Evolutionary conservation across 2,888 invertebrate genomes (phyloP).

Genomic region (Acleris laterana): DNA sequence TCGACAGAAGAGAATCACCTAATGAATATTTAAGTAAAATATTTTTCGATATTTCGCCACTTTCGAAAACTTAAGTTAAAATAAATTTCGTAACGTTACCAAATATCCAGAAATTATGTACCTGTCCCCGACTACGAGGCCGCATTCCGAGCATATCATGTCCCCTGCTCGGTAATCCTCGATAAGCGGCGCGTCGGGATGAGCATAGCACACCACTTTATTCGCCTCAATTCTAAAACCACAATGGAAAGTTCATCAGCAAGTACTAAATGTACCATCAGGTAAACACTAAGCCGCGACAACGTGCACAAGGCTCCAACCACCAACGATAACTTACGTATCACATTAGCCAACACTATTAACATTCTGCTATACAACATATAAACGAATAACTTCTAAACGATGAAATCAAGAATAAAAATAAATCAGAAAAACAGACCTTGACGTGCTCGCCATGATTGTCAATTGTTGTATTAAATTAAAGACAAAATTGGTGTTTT

Average conservation of each 20-base stretch:
- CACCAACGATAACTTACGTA: slow-evolving; percentile 58
- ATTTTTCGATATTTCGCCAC: slow-evolving; percentile 15
- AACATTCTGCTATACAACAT: slow-evolving; percentile 50
- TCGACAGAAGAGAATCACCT: slow-evolving; percentile 58
- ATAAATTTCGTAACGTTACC: slow-evolving; percentile 59
- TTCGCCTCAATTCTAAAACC: slow-evolving; percentile 87
- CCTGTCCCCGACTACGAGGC: slow-evolving; percentile 99
- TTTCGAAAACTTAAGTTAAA: slow-evolving; percentile 41
- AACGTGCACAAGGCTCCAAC: slow-evolving; percentile 43
- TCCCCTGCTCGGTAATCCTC: slow-evolving; percentile 99
- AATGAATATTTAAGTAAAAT: slow-evolving; percentile 46
- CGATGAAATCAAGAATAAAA: slow-evolving; percentile 59
- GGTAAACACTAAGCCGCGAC: slow-evolving; percentile 48
- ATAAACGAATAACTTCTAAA: slow-evolving; percentile 51
- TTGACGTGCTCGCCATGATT: slow-evolving; percentile 88
- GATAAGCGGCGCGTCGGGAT: slow-evolving; percentile 97
- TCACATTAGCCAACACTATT: slow-evolving; percentile 52
- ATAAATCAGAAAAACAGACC: slow-evolving; percentile 81
- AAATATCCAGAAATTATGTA: slow-evolving; percentile 65
- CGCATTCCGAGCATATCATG: slow-evolving; percentile 99
- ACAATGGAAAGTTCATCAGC: slow-evolving; percentile 70
- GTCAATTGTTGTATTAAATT: slow-evolving; percentile 54
- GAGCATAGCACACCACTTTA: slow-evolving; percentile 95
- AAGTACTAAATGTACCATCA: slow-evolving; percentile 65
- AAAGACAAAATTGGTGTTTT: slow-evolving; percentile 47